Conservation (phyloP, 2,888 invertebrate species). For the Tenthredo notha region DNA sequence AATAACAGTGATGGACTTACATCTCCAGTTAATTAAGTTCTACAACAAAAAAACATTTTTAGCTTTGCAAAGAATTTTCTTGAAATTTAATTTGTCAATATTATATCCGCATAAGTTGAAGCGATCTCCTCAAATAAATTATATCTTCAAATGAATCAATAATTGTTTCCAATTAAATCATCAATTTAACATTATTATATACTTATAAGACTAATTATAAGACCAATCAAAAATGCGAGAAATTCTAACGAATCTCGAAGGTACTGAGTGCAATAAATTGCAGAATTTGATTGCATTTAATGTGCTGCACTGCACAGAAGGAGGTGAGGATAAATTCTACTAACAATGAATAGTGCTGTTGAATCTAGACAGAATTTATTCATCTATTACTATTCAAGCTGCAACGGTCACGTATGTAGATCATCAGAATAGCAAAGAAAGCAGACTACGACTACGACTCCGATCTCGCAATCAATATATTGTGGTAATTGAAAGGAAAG, state of each 20-base stretch:
- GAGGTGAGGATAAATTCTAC: not conserved
- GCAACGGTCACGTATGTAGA: not conserved
- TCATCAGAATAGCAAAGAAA: constrained; percentile 20
- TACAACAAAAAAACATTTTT: too few species aligned
- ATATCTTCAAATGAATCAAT: too few species aligned
- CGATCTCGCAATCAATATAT: constrained; percentile 11
- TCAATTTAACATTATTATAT: not conserved
- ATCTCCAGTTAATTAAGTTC: too few species aligned
- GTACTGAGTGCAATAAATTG: not conserved
- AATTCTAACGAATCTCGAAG: not conserved
- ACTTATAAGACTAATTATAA: too few species aligned
- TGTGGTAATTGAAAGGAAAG: constrained; percentile 39
- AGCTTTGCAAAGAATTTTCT: too few species aligned
- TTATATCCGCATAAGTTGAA: too few species aligned
- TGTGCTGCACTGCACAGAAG: not conserved
- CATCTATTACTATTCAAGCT: constrained; percentile 4
- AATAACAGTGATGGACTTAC: too few species aligned
- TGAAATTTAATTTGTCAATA: not conserved
- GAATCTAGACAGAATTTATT: constrained; percentile 12
- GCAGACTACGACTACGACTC: not conserved
- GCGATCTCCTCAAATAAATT: too few species aligned
- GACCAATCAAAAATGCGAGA: not conserved
- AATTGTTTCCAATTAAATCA: too few species aligned
- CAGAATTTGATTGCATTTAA: not conserved
- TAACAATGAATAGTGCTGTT: not conserved